phyloP scores from a whole-genome alignment of 2,797 vertebrate species.

The Myotis vivesi region DNA sequence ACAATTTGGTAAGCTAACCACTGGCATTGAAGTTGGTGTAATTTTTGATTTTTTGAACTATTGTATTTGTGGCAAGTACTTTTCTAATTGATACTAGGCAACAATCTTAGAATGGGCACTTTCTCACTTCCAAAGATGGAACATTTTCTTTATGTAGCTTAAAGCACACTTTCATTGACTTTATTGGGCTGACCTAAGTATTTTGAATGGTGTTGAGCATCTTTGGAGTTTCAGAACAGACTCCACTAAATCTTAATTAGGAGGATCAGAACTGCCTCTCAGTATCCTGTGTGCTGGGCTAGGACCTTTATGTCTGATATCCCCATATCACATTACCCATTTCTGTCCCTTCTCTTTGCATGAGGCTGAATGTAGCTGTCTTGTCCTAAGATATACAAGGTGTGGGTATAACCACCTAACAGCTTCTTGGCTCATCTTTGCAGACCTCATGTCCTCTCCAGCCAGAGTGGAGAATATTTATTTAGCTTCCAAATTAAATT shows the following conservation, averaged over 20 bases:
- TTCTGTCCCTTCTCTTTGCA: background rate
- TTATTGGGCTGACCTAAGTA: background rate
- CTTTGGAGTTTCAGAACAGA: background rate
- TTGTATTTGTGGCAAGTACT: background rate
- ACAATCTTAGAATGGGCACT: background rate
- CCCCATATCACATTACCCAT: background rate
- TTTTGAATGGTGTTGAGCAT: background rate
- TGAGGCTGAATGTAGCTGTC: background rate
- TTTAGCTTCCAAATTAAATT: background rate
- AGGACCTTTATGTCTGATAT: background rate
- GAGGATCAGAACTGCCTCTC: background rate
- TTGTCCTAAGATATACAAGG: background rate
- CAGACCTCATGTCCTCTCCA: background rate
- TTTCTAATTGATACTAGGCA: background rate
- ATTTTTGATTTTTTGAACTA: background rate
- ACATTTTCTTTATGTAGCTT: background rate
- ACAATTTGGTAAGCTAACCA: conserved; percentile 7
- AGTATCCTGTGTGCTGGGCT: background rate
- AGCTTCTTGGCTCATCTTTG: background rate
- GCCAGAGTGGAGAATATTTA: background rate
- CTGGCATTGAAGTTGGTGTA: background rate
- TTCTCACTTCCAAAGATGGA: background rate
- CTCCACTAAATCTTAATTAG: background rate
- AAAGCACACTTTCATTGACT: background rate
- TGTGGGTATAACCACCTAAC: background rate